Base-by-base conservation (phyloP, 2,113 vertebrate genomes). In the Cyanistes caeruleus region DNA sequence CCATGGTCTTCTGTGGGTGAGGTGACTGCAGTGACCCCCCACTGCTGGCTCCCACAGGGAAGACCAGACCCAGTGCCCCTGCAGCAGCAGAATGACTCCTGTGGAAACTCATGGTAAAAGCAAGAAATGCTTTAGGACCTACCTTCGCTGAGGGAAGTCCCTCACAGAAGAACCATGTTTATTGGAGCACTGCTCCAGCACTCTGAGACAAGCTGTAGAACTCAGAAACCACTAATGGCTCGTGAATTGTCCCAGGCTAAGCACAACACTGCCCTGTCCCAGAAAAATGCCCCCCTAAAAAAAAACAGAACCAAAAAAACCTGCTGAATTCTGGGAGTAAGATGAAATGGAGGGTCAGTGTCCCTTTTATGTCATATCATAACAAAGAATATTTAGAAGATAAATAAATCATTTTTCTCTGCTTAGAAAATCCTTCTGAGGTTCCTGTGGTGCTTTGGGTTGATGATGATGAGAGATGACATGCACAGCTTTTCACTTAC, bases 401-500 rank as follows among this genome's bases (percentile, higher is more conserved):
- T 17, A 83, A 89, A 82, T 48, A 78, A 84, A 95, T 79, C 0
- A 39, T 86, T 92, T 53, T 93, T 75, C 84, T 86, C 63, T 86
- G 51, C 67, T 86, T 68, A 62, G 65, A 89, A 73, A 87, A 75
- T 49, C 69, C 64, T 95, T 92, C 63, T 17, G 82, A 55, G 44
- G 43, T 65, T 84, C 44, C 46, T 87, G 46, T 67, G 68, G 43
- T 88, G 59, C 59, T 83, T 86, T 11, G 20, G 25, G 59, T 83
- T 94, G 86, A 96, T n/a, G 60, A 65, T 59, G 60, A 95, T 91
- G 60, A 88, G 77, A 78, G 22, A 85, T 10, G 85, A 82, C 77
- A 75, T 0, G 7, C 33, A 86, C 37, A 72, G 68, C 59, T 83
- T 77, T 69, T 74, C 55, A 81, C 76, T 78, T 84, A 39, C 18